These are phyloP conservation scores for Chondrilla cf. caribensis DNA, from an alignment of 37 sponge, comb jelly and placozoan species.

Conservation along the genomic window DNA sequence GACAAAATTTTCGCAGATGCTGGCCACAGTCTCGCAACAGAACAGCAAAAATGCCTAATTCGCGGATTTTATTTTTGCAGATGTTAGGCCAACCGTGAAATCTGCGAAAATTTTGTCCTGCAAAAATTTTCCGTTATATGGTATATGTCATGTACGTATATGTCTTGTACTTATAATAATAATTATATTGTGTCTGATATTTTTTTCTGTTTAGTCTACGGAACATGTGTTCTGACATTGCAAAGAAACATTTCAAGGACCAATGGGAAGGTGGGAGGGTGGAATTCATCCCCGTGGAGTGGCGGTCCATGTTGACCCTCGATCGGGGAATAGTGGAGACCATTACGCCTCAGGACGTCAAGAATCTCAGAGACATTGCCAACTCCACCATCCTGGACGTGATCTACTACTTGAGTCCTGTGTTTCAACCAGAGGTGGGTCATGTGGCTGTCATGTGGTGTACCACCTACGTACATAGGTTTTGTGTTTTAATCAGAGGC, in stretches of 20 bases:
- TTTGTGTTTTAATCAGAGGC: too few species aligned
- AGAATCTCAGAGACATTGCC: slow-evolving; percentile 52
- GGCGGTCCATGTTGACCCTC: slow-evolving; percentile 73
- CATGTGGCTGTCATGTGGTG: too few species aligned
- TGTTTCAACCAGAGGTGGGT: slow-evolving; percentile 75
- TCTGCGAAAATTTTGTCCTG: too few species aligned
- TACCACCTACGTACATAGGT: background rate
- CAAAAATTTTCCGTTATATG: too few species aligned
- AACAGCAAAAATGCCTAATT: too few species aligned
- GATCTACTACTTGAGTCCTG: slow-evolving; percentile 81
- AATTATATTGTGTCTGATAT: too few species aligned
- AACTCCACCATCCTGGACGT: slow-evolving; percentile 75
- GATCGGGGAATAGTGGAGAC: slow-evolving; percentile 61
- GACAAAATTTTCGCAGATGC: too few species aligned
- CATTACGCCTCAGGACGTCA: slow-evolving; percentile 67
- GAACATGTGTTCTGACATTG: slow-evolving; percentile 35
- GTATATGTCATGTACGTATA: too few species aligned
- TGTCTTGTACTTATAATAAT: too few species aligned
- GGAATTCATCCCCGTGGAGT: slow-evolving; percentile 88
- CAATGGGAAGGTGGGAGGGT: slow-evolving; percentile 55
- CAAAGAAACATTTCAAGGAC: slow-evolving; percentile 62
- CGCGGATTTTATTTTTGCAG: too few species aligned
- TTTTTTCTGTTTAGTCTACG: slow-evolving; percentile 65
- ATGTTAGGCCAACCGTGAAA: too few species aligned
- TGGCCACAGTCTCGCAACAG: too few species aligned